phyloP scores from a whole-genome alignment of 1,140 invertebrate genomes.

The Macrostomum lignano region DNA sequence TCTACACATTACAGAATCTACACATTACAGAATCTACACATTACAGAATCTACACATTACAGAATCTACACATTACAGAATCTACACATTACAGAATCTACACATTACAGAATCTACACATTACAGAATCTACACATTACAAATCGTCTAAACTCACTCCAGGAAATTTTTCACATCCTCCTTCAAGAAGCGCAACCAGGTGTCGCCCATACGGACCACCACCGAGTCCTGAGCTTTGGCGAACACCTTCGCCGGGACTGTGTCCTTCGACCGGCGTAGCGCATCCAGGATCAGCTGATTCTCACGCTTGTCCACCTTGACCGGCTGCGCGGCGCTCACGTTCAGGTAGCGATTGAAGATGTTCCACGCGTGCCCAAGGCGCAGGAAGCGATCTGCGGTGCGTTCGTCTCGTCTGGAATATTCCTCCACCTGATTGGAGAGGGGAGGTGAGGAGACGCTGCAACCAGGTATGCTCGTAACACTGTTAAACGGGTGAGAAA shows the following conservation, averaged over 20 bases:
- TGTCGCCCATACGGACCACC: conserved; percentile 14
- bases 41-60: too few species aligned
- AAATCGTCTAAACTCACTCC: conserved; percentile 18
- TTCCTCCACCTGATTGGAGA: too few species aligned
- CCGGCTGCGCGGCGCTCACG: conserved; percentile 10
- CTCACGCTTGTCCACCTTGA: conserved; percentile 13
- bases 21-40: too few species aligned
- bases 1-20: too few species aligned
- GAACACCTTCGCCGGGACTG: conserved; percentile 16
- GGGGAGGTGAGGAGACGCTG: too few species aligned
- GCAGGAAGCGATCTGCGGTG: conserved; percentile 17
- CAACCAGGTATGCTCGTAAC: too few species aligned
- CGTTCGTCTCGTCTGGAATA: conserved; percentile 16
- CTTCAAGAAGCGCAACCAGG: conserved; percentile 21
- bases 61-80: too few species aligned
- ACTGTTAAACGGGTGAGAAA: too few species aligned
- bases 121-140: too few species aligned
- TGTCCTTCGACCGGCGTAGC: conserved; percentile 14
- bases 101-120: too few species aligned
- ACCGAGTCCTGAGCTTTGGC: conserved; percentile 13
- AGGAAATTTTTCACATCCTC: conserved; percentile 23
- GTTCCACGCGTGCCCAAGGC: conserved; percentile 20
- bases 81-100: too few species aligned
- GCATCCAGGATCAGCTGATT: not conserved
- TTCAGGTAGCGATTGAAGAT: conserved; percentile 22